Evolutionary conservation across 1,140 invertebrate genomes (phyloP).

Genomic region (Diorhabda elongata): DNA sequence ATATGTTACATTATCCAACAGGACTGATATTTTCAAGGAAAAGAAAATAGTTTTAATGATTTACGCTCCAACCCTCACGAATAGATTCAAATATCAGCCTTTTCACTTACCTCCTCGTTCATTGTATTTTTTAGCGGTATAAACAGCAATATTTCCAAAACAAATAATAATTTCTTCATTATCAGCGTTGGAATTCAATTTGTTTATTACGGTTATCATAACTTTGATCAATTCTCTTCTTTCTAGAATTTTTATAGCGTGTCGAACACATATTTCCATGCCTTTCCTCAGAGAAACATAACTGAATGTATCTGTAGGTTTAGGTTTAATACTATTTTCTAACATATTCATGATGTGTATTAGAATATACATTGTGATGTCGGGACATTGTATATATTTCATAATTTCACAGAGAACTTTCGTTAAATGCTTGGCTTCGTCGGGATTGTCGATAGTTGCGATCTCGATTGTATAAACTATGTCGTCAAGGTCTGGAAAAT

Average conservation of each 20-base stretch:
- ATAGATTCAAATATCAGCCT: too few relatives aligned
- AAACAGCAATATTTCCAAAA: conserved; percentile 51
- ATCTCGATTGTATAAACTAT: conserved; percentile 8
- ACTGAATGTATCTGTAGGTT: conserved; percentile 24
- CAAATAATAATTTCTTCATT: conserved; percentile 47
- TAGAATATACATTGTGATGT: conserved; percentile 45
- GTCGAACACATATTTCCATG: conserved; percentile 48
- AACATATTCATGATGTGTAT: conserved; percentile 51
- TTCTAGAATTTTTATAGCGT: conserved; percentile 45
- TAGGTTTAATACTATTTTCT: conserved; percentile 45
- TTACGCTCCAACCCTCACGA: too few relatives aligned
- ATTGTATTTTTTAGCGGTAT: conserved; percentile 41
- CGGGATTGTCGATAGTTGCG: conserved; percentile 8
- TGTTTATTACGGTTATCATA: conserved; percentile 38
- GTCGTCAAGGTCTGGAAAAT: conserved; percentile 6
- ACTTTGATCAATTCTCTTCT: conserved; percentile 46
- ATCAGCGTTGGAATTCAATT: conserved; percentile 27
- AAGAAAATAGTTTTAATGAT: too few relatives aligned
- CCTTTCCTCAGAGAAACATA: conserved; percentile 35
- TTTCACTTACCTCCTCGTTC: not conserved
- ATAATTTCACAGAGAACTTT: conserved; percentile 51
- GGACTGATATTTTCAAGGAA: too few relatives aligned
- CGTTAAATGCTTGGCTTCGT: conserved; percentile 36
- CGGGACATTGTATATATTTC: conserved; percentile 50
- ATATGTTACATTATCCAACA: too few relatives aligned